Evolutionary conservation across 2,888 invertebrate species (phyloP).

Genomic region (Galerucella nymphaeae): DNA sequence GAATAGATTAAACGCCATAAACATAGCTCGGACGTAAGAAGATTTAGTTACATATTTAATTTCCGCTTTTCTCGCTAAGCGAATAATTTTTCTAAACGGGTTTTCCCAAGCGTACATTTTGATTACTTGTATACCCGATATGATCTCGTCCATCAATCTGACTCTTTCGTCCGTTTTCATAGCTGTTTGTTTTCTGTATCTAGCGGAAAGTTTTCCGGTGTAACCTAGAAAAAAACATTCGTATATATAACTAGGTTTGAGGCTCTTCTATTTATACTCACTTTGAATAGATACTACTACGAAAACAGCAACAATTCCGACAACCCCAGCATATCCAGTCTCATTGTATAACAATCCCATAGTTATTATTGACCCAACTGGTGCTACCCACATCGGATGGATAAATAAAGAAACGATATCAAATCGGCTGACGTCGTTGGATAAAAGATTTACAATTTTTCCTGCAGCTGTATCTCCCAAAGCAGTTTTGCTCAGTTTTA

Average conservation of each 20-base stretch:
- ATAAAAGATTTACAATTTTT: constrained; percentile 40
- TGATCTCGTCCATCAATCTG: constrained; percentile 93
- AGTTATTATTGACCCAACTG: constrained; percentile 68
- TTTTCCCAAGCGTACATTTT: constrained; percentile 83
- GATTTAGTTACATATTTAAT: constrained; percentile 71
- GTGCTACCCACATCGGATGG: constrained; percentile 38
- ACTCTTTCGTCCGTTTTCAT: constrained; percentile 89
- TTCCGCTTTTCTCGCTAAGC: constrained; percentile 69
- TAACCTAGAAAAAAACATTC: constrained; percentile 65
- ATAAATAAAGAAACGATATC: constrained; percentile 28
- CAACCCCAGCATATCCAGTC: constrained; percentile 78
- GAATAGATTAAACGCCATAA: constrained; percentile 82
- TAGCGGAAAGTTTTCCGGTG: constrained; percentile 73
- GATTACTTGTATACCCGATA: constrained; percentile 89
- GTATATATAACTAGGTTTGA: too few relatives aligned
- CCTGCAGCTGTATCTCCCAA: constrained; percentile 35
- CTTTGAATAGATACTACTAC: constrained; percentile 88
- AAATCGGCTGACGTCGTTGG: constrained; percentile 41
- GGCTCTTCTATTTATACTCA: constrained; percentile 54
- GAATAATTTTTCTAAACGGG: constrained; percentile 74
- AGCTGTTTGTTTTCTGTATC: constrained; percentile 82
- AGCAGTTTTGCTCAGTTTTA: constrained; percentile 40
- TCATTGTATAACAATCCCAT: constrained; percentile 82
- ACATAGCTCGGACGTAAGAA: constrained; percentile 74
- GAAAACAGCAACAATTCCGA: constrained; percentile 83